Evolutionary conservation across 2,888 invertebrate species (phyloP), one percentile per base, ranked within the genome.

Genomic region (Salticus scenicus): DNA sequence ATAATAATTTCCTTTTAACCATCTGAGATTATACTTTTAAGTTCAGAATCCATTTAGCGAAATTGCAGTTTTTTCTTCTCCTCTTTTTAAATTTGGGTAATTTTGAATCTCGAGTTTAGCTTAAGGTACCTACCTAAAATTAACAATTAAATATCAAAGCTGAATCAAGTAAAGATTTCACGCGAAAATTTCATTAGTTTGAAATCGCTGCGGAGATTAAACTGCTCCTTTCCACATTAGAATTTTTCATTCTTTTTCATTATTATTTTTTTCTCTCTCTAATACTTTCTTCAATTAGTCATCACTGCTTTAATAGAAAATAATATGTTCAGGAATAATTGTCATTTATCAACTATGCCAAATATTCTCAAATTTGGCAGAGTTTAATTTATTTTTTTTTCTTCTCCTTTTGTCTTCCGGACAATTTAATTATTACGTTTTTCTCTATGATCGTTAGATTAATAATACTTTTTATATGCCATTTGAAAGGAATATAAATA

Each of bases 101-200:
- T 30, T 66, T 66, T 5, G 30, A 66, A 66, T 31, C 17, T 10
- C 5, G 63, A 63, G 8, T 63, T 0, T n/a, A 47, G 5, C 63
- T 63, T 24, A 12, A 8, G 17, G 27, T 31, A 24, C n/a, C 20
- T 51, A 8, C 41, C 37, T 12, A n/a, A 73, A 80, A 80, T 67
- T 42, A 80, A 72, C 80, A 80, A 80, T 67, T 80, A 72, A 80
- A 80, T 73, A 66, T 73, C 67, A 41, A 51, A 66, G 67, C 66
- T 51, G 72, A 80, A 75, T 69, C 74, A 67, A 57, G n/a, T 57
- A 33, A 57, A 28, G 30, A 42, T 72, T 72, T 47, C 66, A 72
- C 42, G 71, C 72, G 33, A 72, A 79, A 64, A 72, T 79, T 72
- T 72, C 79, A 79, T 79, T 79, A 79, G 47, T 47, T n/a, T 57